These are phyloP conservation scores for Drosophila oshimai DNA, from an alignment of 1,140 invertebrate species.

Conservation along the genomic window DNA sequence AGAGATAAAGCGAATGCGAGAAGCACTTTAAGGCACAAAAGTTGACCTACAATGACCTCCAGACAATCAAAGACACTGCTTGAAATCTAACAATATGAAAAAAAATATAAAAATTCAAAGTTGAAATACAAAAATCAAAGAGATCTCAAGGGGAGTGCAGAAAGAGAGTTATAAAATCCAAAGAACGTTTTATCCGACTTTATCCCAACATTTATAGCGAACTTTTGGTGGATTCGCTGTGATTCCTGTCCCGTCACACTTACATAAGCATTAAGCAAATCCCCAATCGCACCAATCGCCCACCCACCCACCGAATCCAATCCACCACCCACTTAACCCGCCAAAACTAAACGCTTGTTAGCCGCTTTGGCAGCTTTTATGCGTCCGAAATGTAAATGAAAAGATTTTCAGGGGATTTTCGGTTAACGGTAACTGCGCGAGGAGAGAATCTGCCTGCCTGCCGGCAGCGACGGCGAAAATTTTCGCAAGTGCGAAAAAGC, in stretches of 20 bases:
- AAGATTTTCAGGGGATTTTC: conserved; percentile 43
- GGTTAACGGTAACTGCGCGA: conserved; percentile 3
- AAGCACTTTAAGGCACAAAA: conserved; percentile 41
- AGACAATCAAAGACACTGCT: conserved; percentile 12
- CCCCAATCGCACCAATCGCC: no score
- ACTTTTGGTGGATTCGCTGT: no score
- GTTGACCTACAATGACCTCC: conserved; percentile 63
- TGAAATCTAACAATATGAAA: neutral
- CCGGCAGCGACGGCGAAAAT: conserved; percentile 38
- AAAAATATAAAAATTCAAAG: neutral
- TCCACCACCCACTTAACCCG: neutral
- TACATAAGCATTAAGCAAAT: no score
- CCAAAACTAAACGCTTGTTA: conserved; percentile 63
- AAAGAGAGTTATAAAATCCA: neutral
- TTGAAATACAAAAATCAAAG: no score
- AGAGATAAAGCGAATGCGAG: conserved; percentile 20
- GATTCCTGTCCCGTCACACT: no score
- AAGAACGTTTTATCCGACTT: neutral
- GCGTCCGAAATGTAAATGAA: conserved; percentile 69
- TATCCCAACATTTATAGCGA: no score
- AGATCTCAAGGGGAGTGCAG: no score
- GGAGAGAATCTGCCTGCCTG: neutral
- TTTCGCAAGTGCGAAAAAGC: conserved; percentile 69
- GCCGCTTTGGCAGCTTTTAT: conserved; percentile 74
- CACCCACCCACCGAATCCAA: neutral